Conservation (phyloP, 2,888 invertebrate genomes). For the Tenodera sinensis region DNA sequence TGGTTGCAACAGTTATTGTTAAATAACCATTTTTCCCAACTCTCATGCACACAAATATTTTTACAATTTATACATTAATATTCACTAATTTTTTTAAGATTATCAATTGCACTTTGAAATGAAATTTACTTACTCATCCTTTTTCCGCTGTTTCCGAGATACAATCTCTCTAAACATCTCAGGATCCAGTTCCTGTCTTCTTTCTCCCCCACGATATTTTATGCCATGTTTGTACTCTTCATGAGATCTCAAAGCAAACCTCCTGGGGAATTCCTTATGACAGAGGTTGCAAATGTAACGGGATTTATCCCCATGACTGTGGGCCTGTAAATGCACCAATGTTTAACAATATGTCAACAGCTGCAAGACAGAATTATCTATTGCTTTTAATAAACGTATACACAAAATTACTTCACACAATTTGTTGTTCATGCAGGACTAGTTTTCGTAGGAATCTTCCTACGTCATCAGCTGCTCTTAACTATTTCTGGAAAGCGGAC, state of each 20-base stretch:
- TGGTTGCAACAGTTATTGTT: too few species aligned
- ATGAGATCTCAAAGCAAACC: constrained; percentile 53
- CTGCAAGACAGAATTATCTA: too few species aligned
- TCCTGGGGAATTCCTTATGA: constrained; percentile 52
- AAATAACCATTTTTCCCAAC: too few species aligned
- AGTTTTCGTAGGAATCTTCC: too few species aligned
- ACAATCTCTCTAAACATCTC: constrained; percentile 28
- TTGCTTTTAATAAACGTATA: too few species aligned
- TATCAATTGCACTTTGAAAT: neutral
- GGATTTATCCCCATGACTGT: constrained; percentile 52
- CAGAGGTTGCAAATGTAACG: constrained; percentile 53
- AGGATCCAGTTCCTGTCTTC: constrained; percentile 26
- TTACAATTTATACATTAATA: neutral
- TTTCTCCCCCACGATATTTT: constrained; percentile 38
- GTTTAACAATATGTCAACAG: too few species aligned
- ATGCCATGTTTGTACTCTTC: constrained; percentile 56
- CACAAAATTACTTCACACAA: too few species aligned
- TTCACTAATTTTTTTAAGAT: neutral
- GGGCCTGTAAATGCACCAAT: constrained; percentile 33
- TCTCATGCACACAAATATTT: too few species aligned
- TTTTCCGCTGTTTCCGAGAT: constrained; percentile 29
- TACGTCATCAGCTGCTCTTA: too few species aligned
- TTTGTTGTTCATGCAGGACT: too few species aligned
- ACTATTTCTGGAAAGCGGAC: too few species aligned
- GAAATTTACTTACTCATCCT: constrained; percentile 29